phyloP scores from a whole-genome alignment of 2,888 invertebrate genomes.

The Hyalella azteca region DNA sequence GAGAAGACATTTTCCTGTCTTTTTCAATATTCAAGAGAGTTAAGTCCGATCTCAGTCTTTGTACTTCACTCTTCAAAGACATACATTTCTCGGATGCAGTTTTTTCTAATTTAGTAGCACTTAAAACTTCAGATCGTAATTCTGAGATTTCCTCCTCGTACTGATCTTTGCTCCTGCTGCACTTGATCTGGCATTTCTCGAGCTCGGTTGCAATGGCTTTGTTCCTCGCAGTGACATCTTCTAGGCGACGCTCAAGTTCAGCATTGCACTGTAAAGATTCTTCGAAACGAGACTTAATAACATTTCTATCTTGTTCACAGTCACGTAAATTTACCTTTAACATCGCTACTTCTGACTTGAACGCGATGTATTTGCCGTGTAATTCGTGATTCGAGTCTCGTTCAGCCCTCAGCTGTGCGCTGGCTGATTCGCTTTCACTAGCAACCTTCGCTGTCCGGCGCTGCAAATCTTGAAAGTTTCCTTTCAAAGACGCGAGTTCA shows the following conservation, averaged over 20 bases:
- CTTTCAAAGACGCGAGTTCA: conserved; percentile 39
- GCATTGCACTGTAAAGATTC: neutral
- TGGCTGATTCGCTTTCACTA: conserved; percentile 39
- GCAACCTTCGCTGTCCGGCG: conserved; percentile 40
- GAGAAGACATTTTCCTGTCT: conserved; percentile 39
- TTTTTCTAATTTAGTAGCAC: neutral
- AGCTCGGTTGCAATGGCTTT: conserved; percentile 38
- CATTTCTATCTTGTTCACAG: conserved; percentile 41
- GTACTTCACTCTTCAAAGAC: neutral
- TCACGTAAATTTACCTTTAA: conserved; percentile 47
- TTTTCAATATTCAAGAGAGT: conserved; percentile 16
- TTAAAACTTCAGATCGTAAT: neutral
- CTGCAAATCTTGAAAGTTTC: conserved; percentile 41
- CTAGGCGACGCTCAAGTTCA: neutral
- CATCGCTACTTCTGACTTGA: conserved; percentile 41
- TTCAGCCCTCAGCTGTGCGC: conserved; percentile 43
- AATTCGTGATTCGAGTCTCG: conserved; percentile 47
- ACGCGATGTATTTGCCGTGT: conserved; percentile 45
- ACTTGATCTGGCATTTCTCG: conserved; percentile 41
- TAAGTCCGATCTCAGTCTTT: neutral
- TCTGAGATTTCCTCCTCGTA: neutral
- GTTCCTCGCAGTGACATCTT: conserved; percentile 37
- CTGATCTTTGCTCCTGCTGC: conserved; percentile 40
- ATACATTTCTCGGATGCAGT: neutral
- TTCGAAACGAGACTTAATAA: conserved; percentile 40